Evolutionary conservation across 2,113 vertebrate genomes (phyloP), one percentile per base, ranked within the genome.

Genomic region (Percina caprodes): DNA sequence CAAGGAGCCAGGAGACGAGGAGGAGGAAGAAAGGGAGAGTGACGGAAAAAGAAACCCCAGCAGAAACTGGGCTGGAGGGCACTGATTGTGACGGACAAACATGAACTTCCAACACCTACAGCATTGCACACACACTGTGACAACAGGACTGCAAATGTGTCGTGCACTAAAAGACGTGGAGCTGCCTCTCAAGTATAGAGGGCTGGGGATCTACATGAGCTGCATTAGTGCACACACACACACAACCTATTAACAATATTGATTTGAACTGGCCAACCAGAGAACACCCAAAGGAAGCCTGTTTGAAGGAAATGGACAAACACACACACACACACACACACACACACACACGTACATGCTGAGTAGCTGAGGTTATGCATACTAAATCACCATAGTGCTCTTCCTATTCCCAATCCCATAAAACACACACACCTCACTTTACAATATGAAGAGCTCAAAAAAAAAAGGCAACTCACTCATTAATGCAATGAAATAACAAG

Each of bases 241-340:
- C 62, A 80, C 70, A 85, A 62, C 77, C 52, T 82, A 88, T 86
- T 82, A 82, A 83, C 82, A 86, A 84, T 90, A 91, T 92, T 85
- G 89, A 92, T 91, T 71, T 79, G 77, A 85, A 78, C 68, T 65
- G 62, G 76, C 79, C 84, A 9, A 77, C 83, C 68, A 69, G 78
- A 87, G 69, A 83, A 82, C 56, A 83, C 84, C 87, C 84, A 83
- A 59, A 88, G 84, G 86, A 86, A 79, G 71, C 60, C 33, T 80
- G 82, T 83, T 85, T 72, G 85, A 86, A 77, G 75, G 73, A 70
- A 88, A 62, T 30, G 68, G 26, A 79, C 83, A 88, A 73, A 89
- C 69, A 91, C 60, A 77, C 68, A 84, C 26, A 68, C 21, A 58
- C 61, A 65, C 16, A 61, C 67, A 19, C n/a, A 56, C 2, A 24